Conservation (phyloP, 2,113 vertebrate species). For the Verasper variegatus region DNA sequence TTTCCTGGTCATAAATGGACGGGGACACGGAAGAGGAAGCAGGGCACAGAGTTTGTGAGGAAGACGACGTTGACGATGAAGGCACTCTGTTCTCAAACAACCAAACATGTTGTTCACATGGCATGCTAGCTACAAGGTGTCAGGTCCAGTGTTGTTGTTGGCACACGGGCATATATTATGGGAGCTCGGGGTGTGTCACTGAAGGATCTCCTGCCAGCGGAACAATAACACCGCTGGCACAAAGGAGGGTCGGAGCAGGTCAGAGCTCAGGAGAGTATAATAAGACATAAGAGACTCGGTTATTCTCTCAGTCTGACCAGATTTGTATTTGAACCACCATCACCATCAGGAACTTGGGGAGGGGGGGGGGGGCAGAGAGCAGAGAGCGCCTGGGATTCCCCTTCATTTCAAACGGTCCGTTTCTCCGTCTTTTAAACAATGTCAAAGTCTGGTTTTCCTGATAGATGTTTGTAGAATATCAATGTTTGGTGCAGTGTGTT, state of each 20-base stretch:
- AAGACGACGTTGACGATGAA: conserved; percentile 10
- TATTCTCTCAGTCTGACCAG: background rate
- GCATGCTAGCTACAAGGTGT: conserved; percentile 6
- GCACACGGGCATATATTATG: conserved; percentile 10
- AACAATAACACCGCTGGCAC: conserved; percentile 45
- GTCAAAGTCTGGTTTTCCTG: too few species aligned
- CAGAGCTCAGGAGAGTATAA: conserved; percentile 13
- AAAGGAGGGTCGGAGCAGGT: conserved; percentile 42
- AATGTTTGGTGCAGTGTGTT: background rate
- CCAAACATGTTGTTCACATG: conserved; percentile 52
- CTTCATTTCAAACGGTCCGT: conserved; percentile 19
- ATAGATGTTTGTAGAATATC: too few species aligned
- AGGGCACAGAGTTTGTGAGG: background rate
- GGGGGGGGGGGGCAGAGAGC: too few species aligned
- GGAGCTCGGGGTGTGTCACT: conserved; percentile 12
- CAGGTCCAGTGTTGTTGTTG: conserved; percentile 44
- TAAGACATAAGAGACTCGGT: conserved; percentile 12
- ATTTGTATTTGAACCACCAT: conserved; percentile 18
- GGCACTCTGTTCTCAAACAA: conserved; percentile 33
- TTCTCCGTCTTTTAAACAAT: background rate
- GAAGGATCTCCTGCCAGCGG: conserved; percentile 42
- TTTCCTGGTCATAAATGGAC: conserved; percentile 51
- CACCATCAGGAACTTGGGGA: conserved; percentile 26
- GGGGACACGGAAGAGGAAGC: conserved; percentile 38
- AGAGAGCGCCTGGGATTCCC: conserved; percentile 54